These are phyloP conservation scores for Thalpophila matura DNA, from an alignment of 2,888 invertebrate species.

Conservation along the genomic window DNA sequence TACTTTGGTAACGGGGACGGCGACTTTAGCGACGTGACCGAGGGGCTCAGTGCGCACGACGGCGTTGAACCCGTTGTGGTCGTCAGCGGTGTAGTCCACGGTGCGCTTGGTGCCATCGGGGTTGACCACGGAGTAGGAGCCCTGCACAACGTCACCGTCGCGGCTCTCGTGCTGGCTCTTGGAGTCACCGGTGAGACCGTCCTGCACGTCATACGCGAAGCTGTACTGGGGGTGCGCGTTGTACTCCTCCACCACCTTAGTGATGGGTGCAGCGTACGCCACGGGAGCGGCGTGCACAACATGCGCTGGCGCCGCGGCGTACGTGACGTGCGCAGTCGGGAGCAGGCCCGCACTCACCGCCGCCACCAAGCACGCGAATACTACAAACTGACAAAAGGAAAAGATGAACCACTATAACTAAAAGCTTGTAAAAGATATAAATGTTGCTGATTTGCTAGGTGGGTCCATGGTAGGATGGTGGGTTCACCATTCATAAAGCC, in stretches of 20 bases:
- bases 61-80: conserved; percentile 87
- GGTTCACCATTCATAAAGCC: no score
- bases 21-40: conserved; percentile 74
- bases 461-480: no score
- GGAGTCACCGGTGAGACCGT: conserved; percentile 81
- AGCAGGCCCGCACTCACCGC: conserved; percentile 66
- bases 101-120: conserved; percentile 87
- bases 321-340: conserved; percentile 38
- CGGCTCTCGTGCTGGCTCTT: conserved; percentile 87
- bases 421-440: neutral
- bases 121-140: conserved; percentile 86
- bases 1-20: conserved; percentile 60
- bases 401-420: neutral
- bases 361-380: conserved; percentile 69
- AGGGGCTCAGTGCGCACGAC: conserved; percentile 84
- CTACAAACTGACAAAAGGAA: conserved; percentile 64
- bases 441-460: neutral
- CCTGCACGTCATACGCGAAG: conserved; percentile 86
- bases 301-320: conserved; percentile 39
- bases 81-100: conserved; percentile 88
- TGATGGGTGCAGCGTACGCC: conserved; percentile 54
- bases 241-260: conserved; percentile 73
- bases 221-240: conserved; percentile 78
- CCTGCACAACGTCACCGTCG: conserved; percentile 86
- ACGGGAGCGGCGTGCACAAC: conserved; percentile 23